Conservation (phyloP, 2,888 invertebrate genomes). For the Andrena bicolor region DNA sequence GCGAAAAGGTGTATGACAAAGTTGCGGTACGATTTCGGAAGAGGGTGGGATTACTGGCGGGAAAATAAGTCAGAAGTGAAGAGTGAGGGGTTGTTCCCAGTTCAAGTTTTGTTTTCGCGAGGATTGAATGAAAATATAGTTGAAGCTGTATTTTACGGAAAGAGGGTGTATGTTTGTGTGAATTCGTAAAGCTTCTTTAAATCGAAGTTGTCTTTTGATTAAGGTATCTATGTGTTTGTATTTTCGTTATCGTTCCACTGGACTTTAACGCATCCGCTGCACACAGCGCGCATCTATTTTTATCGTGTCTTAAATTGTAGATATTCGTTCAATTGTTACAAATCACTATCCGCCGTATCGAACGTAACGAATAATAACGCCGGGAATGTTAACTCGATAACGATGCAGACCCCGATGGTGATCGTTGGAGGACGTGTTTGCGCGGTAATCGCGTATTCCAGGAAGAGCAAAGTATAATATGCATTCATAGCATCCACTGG, state of each 20-base stretch:
- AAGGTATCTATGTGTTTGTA: background rate
- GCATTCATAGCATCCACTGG: no score
- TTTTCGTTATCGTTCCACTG: background rate
- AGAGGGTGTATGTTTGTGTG: background rate
- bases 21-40: background rate
- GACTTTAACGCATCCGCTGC: constrained; percentile 5
- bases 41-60: no score
- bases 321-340: constrained; percentile 40
- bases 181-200: background rate
- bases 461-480: constrained; percentile 4
- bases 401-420: background rate
- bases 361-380: constrained; percentile 35
- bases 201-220: background rate
- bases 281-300: constrained; percentile 17
- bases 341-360: constrained; percentile 27
- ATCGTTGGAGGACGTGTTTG: background rate
- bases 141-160: no score
- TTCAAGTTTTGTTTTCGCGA: no score
- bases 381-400: constrained; percentile 42
- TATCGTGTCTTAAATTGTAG: constrained; percentile 25
- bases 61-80: no score
- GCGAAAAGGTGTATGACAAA: background rate
- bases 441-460: constrained; percentile 12
- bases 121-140: no score
- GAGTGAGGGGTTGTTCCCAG: no score